Base-by-base conservation (phyloP, 1,140 invertebrate species). In the Tetraneura akinire region DNA sequence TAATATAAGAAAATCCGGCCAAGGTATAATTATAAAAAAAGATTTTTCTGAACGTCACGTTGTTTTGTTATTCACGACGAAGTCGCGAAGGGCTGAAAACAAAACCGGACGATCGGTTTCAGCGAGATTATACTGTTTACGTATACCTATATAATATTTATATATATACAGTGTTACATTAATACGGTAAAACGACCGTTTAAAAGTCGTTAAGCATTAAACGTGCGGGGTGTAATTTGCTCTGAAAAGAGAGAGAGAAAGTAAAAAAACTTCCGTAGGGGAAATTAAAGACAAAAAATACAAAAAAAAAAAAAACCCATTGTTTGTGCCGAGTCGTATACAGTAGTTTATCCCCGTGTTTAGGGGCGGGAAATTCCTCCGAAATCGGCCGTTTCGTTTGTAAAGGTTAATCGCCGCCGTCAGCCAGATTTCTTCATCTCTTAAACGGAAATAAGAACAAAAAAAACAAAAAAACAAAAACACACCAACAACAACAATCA, bases 231-330 rank as follows among this genome's bases (percentile, higher is more conserved):
- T 60, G 57, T 8, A 37, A 23, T 57, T 11, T 26, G 23, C 3
- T n/a, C n/a, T n/a, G 18, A 10, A 21, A 13, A 23, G 5, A 45
- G n/a, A 23, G 21, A 66, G n/a, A 21, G n/a, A 57, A 2, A 9
- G 11, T 37, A 70, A 51, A 70, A 70, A 47, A 49, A 71, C 68
- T 68, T 68, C 66, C 66, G 66, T 68, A 68, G 66, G 66, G 66
- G 21, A 68, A 68, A 68, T 68, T 68, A 47, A 68, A 47, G 45
- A 26, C 23, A 47, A 14, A 68, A 13, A 66, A 29, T n/a, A 60
- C 29, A 37, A 66, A 66, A 66, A 66, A 10, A n/a, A 8, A 3
- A 66, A 45, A 68, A 45, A 21, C 8, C 45, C 23, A 29, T 70
- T 70, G 66, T 70, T 26, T 45, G 42, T 18, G 16, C 26, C 18